Evolutionary conservation across 2,113 vertebrate species (phyloP), one percentile per base, ranked within the genome.

Genomic region (Poecilia latipinna): DNA sequence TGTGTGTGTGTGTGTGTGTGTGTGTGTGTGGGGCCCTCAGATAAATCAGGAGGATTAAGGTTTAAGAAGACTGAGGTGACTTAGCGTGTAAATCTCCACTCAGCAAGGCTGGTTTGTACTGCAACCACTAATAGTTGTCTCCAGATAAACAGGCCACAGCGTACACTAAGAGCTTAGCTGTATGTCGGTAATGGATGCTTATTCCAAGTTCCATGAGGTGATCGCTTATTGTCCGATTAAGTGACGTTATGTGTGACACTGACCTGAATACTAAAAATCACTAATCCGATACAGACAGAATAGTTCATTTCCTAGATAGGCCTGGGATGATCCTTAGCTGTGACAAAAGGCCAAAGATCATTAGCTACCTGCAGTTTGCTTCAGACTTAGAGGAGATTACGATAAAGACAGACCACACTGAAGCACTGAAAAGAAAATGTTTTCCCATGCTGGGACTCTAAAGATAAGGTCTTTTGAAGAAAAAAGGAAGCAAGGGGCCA

Each of bases 41-140:
- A n/a, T n/a, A n/a, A n/a, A n/a, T 69, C 78, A 85, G 80, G 75
- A 66, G 87, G 93, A 95, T 95, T 94, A 94, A 70, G 79, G 76
- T 87, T 89, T 93, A 93, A 93, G 91, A 92, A 88, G 92, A 93
- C 94, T 94, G 93, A 92, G 89, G 88, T 93, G 94, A 94, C 89
- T 95, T 94, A 92, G 82, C 60, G 83, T 80, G 86, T 80, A 94
- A 94, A 95, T 92, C 93, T 94, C 77, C 75, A 81, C 88, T 89
- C 88, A 91, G 92, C 87, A 87, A 92, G 87, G 87, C 89, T 88
- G 91, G 85, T 93, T 91, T 91, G 90, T 89, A 84, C 83, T 90
- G 87, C 85, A 90, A 79, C 77, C 83, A 91, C 91, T 94, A 91
- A 93, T 92, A 90, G 91, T 92, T 93, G 92, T 91, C 84, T 63